phyloP scores from a whole-genome alignment of 2,888 invertebrate species.

The Mamestra brassicae region DNA sequence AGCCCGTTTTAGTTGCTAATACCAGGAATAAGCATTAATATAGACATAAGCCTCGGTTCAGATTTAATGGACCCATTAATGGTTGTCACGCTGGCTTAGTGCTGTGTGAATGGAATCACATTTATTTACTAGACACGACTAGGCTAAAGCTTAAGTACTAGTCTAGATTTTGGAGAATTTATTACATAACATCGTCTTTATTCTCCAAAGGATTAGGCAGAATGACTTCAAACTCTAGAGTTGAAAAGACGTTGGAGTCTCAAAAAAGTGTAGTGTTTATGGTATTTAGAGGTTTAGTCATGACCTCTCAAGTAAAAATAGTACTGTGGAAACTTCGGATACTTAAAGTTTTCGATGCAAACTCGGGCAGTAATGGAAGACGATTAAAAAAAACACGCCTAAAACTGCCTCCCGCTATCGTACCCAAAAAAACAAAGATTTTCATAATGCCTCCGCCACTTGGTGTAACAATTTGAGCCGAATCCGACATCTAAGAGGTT shows the following conservation, averaged over 20 bases:
- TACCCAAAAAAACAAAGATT: neutral
- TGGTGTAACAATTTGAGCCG: conserved; percentile 11
- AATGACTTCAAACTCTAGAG: no score
- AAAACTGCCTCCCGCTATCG: neutral
- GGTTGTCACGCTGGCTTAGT: conserved; percentile 2
- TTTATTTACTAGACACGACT: conserved; percentile 4
- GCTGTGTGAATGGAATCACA: neutral
- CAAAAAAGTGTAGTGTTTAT: no score
- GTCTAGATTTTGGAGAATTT: neutral
- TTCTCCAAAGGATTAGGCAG: no score
- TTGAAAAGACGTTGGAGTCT: no score
- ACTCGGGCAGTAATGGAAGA: neutral
- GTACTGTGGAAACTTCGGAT: no score
- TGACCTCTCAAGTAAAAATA: no score
- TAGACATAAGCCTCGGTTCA: conserved; percentile 12
- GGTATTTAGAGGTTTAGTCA: no score
- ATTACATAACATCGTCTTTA: neutral
- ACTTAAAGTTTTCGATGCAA: no score
- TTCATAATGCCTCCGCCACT: neutral
- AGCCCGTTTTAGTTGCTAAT: conserved; percentile 35
- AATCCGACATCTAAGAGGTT: conserved; percentile 45
- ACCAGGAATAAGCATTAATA: conserved; percentile 23
- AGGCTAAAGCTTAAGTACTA: neutral
- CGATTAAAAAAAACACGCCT: neutral
- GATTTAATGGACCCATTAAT: conserved; percentile 30